Conservation (phyloP, 2,113 vertebrate species). For the Spizaetus ornatus region DNA sequence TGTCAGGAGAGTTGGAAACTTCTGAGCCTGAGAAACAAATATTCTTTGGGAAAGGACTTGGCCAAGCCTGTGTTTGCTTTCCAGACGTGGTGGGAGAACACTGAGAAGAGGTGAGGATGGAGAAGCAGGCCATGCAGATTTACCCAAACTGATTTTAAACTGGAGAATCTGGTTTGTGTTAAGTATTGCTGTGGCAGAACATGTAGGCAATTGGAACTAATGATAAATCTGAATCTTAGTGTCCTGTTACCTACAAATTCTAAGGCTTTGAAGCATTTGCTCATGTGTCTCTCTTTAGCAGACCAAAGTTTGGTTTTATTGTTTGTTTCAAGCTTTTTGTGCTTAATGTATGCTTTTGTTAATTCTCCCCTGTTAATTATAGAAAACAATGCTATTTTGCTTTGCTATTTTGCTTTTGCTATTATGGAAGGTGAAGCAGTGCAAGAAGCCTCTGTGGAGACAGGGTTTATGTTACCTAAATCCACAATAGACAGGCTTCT, state of each 20-base stretch:
- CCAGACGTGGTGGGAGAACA: neutral
- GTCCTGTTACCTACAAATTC: neutral
- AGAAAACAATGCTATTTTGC: neutral
- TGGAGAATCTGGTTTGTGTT: neutral
- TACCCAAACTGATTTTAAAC: neutral
- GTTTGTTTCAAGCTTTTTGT: neutral
- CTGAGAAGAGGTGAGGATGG: neutral
- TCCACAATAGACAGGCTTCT: neutral
- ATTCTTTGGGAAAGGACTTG: neutral
- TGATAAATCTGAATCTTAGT: neutral
- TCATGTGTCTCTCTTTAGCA: neutral
- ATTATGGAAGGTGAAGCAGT: neutral
- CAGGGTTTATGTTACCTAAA: neutral
- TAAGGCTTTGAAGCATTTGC: neutral
- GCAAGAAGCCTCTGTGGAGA: neutral
- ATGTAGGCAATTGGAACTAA: neutral
- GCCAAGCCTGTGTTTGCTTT: neutral
- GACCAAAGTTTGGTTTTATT: neutral
- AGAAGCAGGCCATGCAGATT: neutral
- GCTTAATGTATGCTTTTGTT: neutral
- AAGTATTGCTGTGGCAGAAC: neutral
- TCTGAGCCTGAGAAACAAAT: neutral
- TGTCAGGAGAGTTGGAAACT: neutral
- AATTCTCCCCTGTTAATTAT: neutral
- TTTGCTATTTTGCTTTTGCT: neutral